Evolutionary conservation across 2,888 invertebrate species (phyloP), one percentile per base, ranked within the genome.

Genomic region (Acanthosepion pharaonis): DNA sequence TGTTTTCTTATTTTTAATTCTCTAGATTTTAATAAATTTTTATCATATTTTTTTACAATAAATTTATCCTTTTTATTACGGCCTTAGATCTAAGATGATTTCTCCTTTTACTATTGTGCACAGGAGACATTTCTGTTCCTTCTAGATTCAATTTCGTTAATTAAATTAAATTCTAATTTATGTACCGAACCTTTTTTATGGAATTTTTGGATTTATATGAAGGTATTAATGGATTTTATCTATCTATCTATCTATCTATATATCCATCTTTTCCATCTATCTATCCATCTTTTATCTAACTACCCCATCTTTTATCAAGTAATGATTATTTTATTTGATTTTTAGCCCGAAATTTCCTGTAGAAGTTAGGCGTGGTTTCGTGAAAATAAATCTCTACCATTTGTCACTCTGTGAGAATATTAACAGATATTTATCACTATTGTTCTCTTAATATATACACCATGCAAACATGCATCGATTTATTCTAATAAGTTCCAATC

Each of bases 101-200:
- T 5, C 23, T 20, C 23, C 6, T 59, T 20, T 59, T 20, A 9
- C 2, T 33, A 11, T 33, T 78, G n/a, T 15, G 0, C 33, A 33
- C n/a, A n/a, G 2, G 9, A 33, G 4, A n/a, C n/a, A 33, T 9
- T 59, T 78, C 15, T n/a, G 15, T 11, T 33, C 11, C 4, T 78
- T 78, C 33, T 78, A 33, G n/a, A 33, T 78, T n/a, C 78, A n/a
- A 78, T 78, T 78, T 78, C n/a, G n/a, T n/a, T n/a, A 78, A 78
- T 78, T 78, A n/a, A 78, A 78, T 78, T 78, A 78, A n/a, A 78
- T 78, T 78, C 78, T 78, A 78, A 78, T 78, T 78, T 78, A 78
- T 78, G n/a, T n/a, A 15, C n/a, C 0, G 78, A 78, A 42, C 3
- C 3, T 42, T 42, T 78, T 11, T 78, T 15, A 0, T 0, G 15